These are phyloP conservation scores for Peribatodes rhomboidaria DNA, from an alignment of 2,888 invertebrate species.

Conservation along the genomic window DNA sequence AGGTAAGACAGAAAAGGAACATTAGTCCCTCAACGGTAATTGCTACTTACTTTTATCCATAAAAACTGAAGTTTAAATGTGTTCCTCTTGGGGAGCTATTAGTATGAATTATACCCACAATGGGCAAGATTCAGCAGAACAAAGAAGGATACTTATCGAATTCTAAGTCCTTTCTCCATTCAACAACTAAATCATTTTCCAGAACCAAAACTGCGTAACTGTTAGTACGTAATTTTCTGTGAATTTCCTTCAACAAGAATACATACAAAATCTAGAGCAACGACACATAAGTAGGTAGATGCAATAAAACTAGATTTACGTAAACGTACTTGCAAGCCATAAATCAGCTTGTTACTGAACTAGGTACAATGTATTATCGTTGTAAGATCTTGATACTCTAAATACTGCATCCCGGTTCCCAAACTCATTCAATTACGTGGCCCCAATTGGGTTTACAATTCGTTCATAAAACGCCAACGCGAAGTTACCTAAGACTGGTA, in stretches of 20 bases:
- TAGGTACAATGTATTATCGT: constrained; percentile 12
- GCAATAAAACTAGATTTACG: constrained; percentile 4
- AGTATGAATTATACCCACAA: constrained; percentile 5
- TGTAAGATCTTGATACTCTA: constrained; percentile 9
- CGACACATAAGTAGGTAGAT: background rate
- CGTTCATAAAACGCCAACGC: constrained; percentile 33
- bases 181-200: background rate
- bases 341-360: constrained; percentile 12
- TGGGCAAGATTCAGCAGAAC: too few relatives aligned
- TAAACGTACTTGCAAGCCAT: background rate
- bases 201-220: too few relatives aligned
- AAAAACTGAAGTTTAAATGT: constrained; percentile 6
- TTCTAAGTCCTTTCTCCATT: background rate
- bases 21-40: constrained; percentile 9
- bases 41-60: constrained; percentile 5
- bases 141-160: background rate
- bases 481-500: background rate
- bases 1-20: constrained; percentile 3
- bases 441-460: constrained; percentile 21
- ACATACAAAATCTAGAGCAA: background rate
- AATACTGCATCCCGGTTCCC: constrained; percentile 17
- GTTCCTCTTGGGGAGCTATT: constrained; percentile 5
- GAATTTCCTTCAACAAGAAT: background rate
- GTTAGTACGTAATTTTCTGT: background rate
- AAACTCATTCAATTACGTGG: constrained; percentile 27